Evolutionary conservation across 2,797 vertebrate genomes (phyloP).

Genomic region (Mycteria americana): DNA sequence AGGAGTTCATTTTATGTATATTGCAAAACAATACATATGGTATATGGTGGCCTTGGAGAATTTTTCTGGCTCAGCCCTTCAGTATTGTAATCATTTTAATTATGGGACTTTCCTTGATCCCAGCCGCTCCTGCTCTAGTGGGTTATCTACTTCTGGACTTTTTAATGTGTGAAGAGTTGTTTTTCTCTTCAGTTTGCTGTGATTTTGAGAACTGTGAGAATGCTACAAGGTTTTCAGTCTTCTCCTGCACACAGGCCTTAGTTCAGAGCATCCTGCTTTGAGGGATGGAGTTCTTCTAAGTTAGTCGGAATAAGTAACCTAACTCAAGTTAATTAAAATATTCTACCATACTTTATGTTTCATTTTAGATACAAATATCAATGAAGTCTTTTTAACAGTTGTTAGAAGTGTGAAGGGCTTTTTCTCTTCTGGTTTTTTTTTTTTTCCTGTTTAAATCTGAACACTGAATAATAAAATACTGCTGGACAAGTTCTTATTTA

Average conservation of each 20-base stretch:
- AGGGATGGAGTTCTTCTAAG: background rate
- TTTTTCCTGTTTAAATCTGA: background rate
- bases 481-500: background rate
- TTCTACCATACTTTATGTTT: background rate
- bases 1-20: background rate
- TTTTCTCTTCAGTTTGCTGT: background rate
- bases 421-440: background rate
- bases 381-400: background rate
- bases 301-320: background rate
- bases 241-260: background rate
- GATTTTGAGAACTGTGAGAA: background rate
- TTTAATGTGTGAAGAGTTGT: background rate
- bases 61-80: background rate
- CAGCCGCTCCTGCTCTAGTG: background rate
- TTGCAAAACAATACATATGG: background rate
- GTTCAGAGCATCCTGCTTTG: background rate
- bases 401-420: background rate
- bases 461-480: background rate
- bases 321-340: background rate
- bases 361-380: background rate
- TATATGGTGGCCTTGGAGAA: rapidly evolving
- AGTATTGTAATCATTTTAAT: background rate
- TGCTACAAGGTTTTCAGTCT: background rate
- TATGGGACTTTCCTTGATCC: background rate
- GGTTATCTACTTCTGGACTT: background rate